Evolutionary conservation across 2,797 vertebrate genomes (phyloP), one percentile per base, ranked within the genome.

Genomic region (Dipus sagitta): DNA sequence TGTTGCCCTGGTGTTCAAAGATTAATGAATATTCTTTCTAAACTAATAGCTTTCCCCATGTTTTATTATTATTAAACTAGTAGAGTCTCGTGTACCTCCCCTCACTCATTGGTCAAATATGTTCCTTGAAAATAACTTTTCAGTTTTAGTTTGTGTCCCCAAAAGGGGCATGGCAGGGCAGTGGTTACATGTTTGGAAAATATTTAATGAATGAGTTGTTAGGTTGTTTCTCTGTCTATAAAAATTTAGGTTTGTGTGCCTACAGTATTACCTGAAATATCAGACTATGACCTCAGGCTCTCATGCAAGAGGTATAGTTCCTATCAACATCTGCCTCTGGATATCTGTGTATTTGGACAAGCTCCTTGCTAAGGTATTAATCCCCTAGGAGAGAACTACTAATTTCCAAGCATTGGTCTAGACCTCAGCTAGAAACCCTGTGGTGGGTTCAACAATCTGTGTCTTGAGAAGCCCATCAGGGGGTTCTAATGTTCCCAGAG

Each of bases 151-250:
- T 83, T 86, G 75, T 30, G 38, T 92, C 24, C 42, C 26, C 20
- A 67, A 65, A 38, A 80, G 34, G 76, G 26, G 38, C 21, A 2
- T 76, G 72, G 21, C 52, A 93, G 58, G 13, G 42, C n/a, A 76
- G 13, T 54, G 75, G 54, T 62, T 18, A 23, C 52, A 21, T 65
- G 4, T 77, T 95, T 88, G 87, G 7, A 18, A 68, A 80, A 76
- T 91, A 71, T 42, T 76, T 79, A 85, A 68, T 15, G n/a, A 89
- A 60, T 86, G 70, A 9, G n/a, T 77, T 84, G 23, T 74, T 72
- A 75, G 47, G 70, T 75, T 32, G 2, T 87, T 15, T 83, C 32
- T 92, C 26, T 34, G 58, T 71, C 58, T 71, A 20, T 38, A 93
- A 68, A 85, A 76, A 28, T 21, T 72, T 30, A 20, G 28, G 64